Base-by-base conservation (phyloP, 2,113 vertebrate species). In the Phyllopteryx taeniolatus region DNA sequence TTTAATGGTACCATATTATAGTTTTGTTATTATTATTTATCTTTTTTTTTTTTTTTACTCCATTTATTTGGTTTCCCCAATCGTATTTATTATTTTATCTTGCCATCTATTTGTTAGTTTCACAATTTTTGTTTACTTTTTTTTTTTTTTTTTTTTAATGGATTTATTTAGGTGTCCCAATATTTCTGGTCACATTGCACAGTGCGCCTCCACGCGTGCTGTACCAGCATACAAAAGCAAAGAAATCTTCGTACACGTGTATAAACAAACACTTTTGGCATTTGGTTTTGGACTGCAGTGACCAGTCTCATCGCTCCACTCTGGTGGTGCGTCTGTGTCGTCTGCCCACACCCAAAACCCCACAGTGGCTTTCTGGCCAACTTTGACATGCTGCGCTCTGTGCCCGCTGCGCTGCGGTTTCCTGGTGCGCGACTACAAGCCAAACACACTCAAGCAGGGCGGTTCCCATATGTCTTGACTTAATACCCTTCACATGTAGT, bases 291-390 rank as follows among this genome's bases (percentile, higher is more conserved):
- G 46, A 75, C 86, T 76, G 15, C 77, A 47, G 67, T 71, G 72
- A 81, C 81, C 88, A 86, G 81, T 78, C 73, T 83, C 78, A 83
- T 87, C 85, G 79, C 76, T 59, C 78, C 83, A 73, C 66, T 80
- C 75, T 67, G 77, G 44, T 72, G 49, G 7, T 53, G 62, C 59
- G 74, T 83, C 77, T 78, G 73, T 60, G 62, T 56, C 44, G 59
- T 10, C 44, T 73, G 81, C 79, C 78, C 80, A 79, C 87, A 86
- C 73, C 81, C 79, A 73, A 86, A 74, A 61, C 59, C 76, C 86
- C 81, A 75, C 77, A 80, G 69, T 14, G 66, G 60, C 76, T 83
- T 76, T 81, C 72, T 77, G 88, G 87, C 87, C 86, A 81, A 66
- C 44, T 68, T 77, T 72, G 78, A 60, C 86, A 82, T 68, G 79